Evolutionary conservation across 1,140 invertebrate species (phyloP), one percentile per base, ranked within the genome.

Genomic region (Euborellia annulipes): DNA sequence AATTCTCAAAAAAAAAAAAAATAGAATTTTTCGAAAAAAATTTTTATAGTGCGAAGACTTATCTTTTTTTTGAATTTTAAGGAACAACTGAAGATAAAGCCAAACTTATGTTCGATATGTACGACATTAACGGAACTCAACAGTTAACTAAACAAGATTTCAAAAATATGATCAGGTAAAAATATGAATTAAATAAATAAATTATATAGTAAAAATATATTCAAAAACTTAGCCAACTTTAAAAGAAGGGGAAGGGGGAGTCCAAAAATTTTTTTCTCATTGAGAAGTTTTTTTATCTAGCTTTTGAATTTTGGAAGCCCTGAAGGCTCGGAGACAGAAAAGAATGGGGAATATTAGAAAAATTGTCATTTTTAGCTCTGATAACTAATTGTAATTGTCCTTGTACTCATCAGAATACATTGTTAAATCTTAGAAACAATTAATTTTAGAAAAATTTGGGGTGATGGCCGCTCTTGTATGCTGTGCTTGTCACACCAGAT

Each of bases 51-150:
- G n/a, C 36, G n/a, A 14, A 14, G n/a, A 32, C 17, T 39, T n/a
- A n/a, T 18, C 9, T n/a, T 39, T 39, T 4, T 3, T 39, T 3
- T 44, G 14, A 18, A 8, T 8, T 50, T 48, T 4, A 23, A 62
- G 64, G 67, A 13, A 62, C 53, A 39, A 63, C 67, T 6, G 63
- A 69, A 36, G 65, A 73, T n/a, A 76, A 75, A 58, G 63, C 66
- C 16, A 62, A 66, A 48, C 53, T 76, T 1, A 62, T 76, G 54
- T 76, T 76, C 56, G 66, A 75, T 45, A 74, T 76, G 70, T 75
- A 75, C 52, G 71, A 74, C 51, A 61, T 72, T 16, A 62, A 69
- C 47, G 57, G 61, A 30, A 59, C 54, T 4, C 73, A 72, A 23
- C 57, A 57, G 38, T 54, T 79, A 9, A 64, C 66, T 3, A 57